Evolutionary conservation across 2,888 invertebrate genomes (phyloP).

Genomic region (Xanthia togata): DNA sequence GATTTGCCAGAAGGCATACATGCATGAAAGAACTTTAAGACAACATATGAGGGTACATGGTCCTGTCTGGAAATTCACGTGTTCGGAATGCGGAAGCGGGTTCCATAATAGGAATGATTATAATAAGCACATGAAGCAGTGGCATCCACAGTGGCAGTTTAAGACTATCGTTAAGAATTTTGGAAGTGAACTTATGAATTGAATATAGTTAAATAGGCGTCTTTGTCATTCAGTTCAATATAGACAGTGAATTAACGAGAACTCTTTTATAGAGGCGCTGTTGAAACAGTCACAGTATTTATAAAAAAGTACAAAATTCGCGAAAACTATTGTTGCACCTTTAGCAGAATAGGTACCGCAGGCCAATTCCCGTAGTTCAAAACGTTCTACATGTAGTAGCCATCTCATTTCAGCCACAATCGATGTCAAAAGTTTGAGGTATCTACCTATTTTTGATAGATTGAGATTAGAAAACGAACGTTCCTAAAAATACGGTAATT

Average conservation of each 20-base stretch:
- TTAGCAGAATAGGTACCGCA: not conserved
- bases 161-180: conserved; percentile 81
- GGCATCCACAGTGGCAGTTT: conserved; percentile 85
- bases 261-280: not conserved
- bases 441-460: not conserved
- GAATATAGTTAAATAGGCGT: not conserved
- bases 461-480: not conserved
- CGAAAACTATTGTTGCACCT: not conserved
- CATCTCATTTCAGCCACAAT: not conserved
- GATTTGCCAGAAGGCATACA: conserved; percentile 85
- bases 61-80: conserved; percentile 80
- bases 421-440: not conserved
- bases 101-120: conserved; percentile 84
- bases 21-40: conserved; percentile 84
- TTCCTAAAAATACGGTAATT: not conserved
- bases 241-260: not conserved
- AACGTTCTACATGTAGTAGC: not conserved
- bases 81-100: conserved; percentile 82
- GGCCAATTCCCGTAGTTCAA: not conserved
- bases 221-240: not conserved
- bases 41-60: conserved; percentile 86
- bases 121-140: conserved; percentile 84
- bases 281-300: not conserved
- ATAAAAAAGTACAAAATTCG: conserved; percentile 6
- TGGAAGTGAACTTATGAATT: conserved; percentile 67